Base-by-base conservation (phyloP, 2,888 invertebrate species). In the Caradrina clavipalpis region DNA sequence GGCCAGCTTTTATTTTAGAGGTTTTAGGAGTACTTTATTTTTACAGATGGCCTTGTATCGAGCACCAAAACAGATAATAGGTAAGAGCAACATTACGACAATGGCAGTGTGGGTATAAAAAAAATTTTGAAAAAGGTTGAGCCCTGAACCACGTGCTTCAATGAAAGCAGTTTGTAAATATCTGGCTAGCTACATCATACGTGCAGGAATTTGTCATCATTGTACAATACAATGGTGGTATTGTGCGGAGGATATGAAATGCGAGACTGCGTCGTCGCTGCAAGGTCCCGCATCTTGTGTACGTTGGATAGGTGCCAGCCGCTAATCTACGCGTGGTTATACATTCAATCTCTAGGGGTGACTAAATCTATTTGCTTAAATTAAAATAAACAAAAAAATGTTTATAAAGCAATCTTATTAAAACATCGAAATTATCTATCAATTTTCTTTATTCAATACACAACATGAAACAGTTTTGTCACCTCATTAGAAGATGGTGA, bases 301-400 rank as follows among this genome's bases (percentile, higher is more conserved):
- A 71, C 39, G 22, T 77, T 95, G 95, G 95, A 92, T 42, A 65
- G 50, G 62, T 90, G 95, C 95, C 95, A 95, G 90, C 80, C 82
- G 83, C 90, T 95, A 94, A 94, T 93, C 91, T 91, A 87, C 90
- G 90, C 89, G 87, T 88, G 89, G 88, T 89, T 90, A 91, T 91
- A 89, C 86, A 91, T 92, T 93, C 90, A 92, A 89, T 91, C 87
- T 86, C 80, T 65, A 81, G 77, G 83, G 72, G 83, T 53, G 47
- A 69, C 50, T 59, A 64, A 69, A 72, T 67, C 49, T 54, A 69
- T 73, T 59, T 31, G 11, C 55, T 58, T 55, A 67, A 78, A 69
- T 64, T 66, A 64, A 67, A 65, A 57, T 68, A 51, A 62, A 64
- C 22, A 64, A 60, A 17, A 45, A 0, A 1, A 11, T 1, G 1